phyloP scores from a whole-genome alignment of 35 echinoderm and acorn worm genomes.

The Lytechinus variegatus region DNA sequence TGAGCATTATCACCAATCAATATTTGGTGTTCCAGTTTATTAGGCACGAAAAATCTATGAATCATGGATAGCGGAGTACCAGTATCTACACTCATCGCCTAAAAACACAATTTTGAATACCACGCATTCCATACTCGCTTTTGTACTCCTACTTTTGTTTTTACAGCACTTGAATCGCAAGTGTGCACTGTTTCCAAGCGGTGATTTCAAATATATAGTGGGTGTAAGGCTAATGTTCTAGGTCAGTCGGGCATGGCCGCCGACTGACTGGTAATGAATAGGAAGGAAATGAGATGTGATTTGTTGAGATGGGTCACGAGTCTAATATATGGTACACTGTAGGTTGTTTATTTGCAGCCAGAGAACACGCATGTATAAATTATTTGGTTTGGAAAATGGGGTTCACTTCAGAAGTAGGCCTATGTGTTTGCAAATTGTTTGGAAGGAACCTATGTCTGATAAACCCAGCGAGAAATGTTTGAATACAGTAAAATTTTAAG shows the following conservation, averaged over 20 bases:
- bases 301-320: background rate
- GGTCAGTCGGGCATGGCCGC: background rate
- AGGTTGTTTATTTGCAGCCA: background rate
- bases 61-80: background rate
- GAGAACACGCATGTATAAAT: too few relatives aligned
- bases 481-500: too few relatives aligned
- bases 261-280: background rate
- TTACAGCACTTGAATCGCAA: background rate
- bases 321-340: background rate
- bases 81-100: background rate
- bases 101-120: background rate
- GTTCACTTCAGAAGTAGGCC: too few relatives aligned
- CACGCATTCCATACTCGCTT: background rate
- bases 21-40: conserved; percentile 19
- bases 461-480: too few relatives aligned
- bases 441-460: too few relatives aligned
- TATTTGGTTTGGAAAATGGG: too few relatives aligned
- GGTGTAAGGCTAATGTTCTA: background rate
- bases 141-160: conserved; percentile 6
- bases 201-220: background rate
- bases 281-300: background rate
- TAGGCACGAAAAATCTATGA: conserved; percentile 11
- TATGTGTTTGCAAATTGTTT: too few relatives aligned
- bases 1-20: background rate
- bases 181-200: background rate